Evolutionary conservation across 2,888 invertebrate species (phyloP), one percentile per base, ranked within the genome.

Genomic region (Pharmacophagus antenor): DNA sequence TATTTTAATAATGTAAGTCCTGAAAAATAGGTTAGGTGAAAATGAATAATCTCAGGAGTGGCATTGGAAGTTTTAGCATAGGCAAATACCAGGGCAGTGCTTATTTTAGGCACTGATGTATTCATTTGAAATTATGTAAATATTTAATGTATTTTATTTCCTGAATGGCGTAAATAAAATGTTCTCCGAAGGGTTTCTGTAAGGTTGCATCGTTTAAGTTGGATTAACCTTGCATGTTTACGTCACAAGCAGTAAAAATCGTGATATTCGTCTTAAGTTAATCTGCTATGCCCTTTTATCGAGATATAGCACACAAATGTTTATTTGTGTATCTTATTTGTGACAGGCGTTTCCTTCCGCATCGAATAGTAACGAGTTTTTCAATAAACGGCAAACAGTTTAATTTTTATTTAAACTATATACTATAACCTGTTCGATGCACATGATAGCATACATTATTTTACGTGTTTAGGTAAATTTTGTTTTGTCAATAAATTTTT

Each of bases 161-260:
- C 15, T 12, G 10, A 12, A 31, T 10, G 1, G 31, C 8, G 2
- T 31, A 31, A 12, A 12, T 31, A n/a, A 31, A 31, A 31, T 2
- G 31, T 31, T 31, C 15, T 31, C 10, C 2, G 15, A 12, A 31
- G 15, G 31, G 31, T 31, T 31, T 12, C 2, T 10, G 31, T 12
- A 31, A 31, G 15, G 3, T 31, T 31, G 1, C 15, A 12, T 31
- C 12, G 10, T 15, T 0, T 23, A 41, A 41, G 53, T 53, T 53
- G 17, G 44, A 53, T 53, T 18, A 53, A 42, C 25, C 44, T 25
- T 42, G 42, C 6, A 25, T 42, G 25, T 44, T 44, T 44, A 18
- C 53, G 15, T 53, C 53, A 44, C 25, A 44, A 53, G 42, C 25
- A 15, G 44, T 17, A 23, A 10, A 15, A 44, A 21, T 53, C 53